Conservation (phyloP, 2,888 invertebrate species). For the Tryphoninae sp. region DNA sequence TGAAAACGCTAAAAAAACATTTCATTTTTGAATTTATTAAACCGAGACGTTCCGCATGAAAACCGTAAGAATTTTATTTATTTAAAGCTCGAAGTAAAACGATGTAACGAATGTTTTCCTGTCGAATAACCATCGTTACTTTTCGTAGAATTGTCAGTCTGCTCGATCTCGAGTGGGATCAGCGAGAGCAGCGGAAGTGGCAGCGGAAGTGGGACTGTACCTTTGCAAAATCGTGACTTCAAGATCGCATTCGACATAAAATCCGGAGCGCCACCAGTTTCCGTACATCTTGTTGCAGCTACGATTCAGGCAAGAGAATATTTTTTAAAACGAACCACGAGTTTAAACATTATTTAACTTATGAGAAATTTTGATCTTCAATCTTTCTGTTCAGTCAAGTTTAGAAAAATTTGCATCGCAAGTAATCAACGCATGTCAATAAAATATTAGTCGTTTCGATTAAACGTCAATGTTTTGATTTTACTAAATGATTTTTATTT, state of each 20-base stretch:
- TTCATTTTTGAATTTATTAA: too few relatives aligned
- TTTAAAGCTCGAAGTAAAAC: not conserved
- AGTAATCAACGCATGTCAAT: not conserved
- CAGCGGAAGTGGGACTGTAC: slow-evolving; percentile 73
- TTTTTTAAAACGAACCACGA: slow-evolving; percentile 65
- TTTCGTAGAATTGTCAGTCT: slow-evolving; percentile 82
- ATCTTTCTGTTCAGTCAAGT: too few relatives aligned
- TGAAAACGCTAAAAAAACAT: too few relatives aligned
- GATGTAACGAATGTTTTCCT: not conserved
- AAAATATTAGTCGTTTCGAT: too few relatives aligned
- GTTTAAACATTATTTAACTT: too few relatives aligned
- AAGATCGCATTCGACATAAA: slow-evolving; percentile 88
- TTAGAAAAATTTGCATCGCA: slow-evolving; percentile 1
- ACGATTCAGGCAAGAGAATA: slow-evolving; percentile 75
- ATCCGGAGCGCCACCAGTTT: slow-evolving; percentile 85
- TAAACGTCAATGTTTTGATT: not conserved
- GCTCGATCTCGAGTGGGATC: slow-evolving; percentile 83
- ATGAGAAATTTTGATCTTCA: too few relatives aligned
- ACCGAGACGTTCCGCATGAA: too few relatives aligned
- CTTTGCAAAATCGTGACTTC: slow-evolving; percentile 86
- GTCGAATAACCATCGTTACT: not conserved
- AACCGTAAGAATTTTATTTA: not conserved
- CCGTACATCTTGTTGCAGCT: slow-evolving; percentile 86
- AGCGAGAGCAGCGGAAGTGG: slow-evolving; percentile 80
- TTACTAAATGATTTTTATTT: not conserved